A percentile compares a stretch with the other conserved stretches of the same genome.
phyloP scores from a whole-genome alignment of 2,797 vertebrate genomes.

The Silurus aristotelis region DNA sequence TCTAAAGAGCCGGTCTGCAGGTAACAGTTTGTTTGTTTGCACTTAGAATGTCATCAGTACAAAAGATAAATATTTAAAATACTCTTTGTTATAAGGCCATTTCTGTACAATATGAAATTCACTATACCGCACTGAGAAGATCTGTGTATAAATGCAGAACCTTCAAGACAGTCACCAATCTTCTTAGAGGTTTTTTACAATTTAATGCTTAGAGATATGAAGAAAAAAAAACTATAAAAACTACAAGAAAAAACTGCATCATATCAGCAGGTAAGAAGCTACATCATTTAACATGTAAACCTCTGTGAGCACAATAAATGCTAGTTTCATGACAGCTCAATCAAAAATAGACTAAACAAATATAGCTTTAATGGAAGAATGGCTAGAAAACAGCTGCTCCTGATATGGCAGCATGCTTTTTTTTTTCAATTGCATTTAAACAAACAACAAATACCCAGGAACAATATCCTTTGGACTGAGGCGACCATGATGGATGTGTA shows the following conservation, averaged over 20 bases:
- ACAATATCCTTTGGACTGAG: neutral
- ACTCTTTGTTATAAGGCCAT: neutral
- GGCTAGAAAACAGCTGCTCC: neutral
- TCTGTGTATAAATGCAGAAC: neutral
- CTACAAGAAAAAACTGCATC: too few relatives aligned
- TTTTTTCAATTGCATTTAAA: neutral
- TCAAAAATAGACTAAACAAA: neutral
- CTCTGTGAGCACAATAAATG: neutral
- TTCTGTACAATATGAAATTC: neutral
- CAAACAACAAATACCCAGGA: neutral
- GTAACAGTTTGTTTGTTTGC: neutral
- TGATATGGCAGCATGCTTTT: neutral
- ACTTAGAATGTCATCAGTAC: neutral
- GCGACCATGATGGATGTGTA: neutral
- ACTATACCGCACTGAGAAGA: neutral
- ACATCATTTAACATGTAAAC: neutral
- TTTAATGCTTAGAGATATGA: neutral
- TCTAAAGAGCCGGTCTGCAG: neutral
- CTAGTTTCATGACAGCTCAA: neutral
- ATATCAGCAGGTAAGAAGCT: neutral
- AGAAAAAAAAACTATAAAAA: neutral
- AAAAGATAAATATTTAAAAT: neutral
- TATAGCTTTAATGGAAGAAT: neutral
- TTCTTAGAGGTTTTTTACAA: neutral
- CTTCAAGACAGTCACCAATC: neutral